phyloP scores from a whole-genome alignment of 1,140 invertebrate genomes.

The Micrasema minimum region DNA sequence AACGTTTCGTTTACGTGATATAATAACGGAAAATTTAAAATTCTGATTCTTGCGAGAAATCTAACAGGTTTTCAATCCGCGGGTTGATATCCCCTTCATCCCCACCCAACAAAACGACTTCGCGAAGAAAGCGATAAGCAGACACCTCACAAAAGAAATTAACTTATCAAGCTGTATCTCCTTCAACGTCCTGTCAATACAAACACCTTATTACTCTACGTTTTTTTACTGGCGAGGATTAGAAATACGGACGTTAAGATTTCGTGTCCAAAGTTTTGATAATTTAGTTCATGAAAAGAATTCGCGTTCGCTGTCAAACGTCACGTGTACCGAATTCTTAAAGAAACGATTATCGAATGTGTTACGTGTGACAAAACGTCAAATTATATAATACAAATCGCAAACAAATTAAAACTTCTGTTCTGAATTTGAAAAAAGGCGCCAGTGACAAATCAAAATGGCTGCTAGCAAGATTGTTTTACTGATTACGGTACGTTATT shows the following conservation, averaged over 20 bases:
- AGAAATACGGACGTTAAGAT: no score
- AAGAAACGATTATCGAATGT: constrained; percentile 5
- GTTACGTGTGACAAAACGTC: constrained; percentile 1
- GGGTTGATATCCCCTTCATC: constrained; percentile 3
- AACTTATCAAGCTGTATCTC: no score
- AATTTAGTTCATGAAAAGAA: constrained; percentile 19
- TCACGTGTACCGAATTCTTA: constrained; percentile 14
- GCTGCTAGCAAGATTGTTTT: constrained; percentile 2
- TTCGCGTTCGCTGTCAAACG: constrained; percentile 15
- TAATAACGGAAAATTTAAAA: no score
- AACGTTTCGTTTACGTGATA: no score
- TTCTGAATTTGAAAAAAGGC: not conserved
- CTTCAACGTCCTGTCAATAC: no score
- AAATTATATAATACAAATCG: not conserved
- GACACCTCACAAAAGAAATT: not conserved
- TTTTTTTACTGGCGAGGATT: no score
- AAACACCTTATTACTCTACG: no score
- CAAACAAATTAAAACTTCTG: no score
- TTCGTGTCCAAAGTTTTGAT: no score
- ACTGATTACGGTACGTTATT: constrained; percentile 13
- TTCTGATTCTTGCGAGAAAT: not conserved
- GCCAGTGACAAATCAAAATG: constrained; percentile 23
- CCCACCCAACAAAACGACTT: not conserved
- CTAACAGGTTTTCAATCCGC: constrained; percentile 5
- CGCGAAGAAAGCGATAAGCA: not conserved